Percentiles rank a stretch among this genome's conserved stretches.
phyloP scores from a whole-genome alignment of 2,113 vertebrate genomes.

The Sylvia atricapilla region DNA sequence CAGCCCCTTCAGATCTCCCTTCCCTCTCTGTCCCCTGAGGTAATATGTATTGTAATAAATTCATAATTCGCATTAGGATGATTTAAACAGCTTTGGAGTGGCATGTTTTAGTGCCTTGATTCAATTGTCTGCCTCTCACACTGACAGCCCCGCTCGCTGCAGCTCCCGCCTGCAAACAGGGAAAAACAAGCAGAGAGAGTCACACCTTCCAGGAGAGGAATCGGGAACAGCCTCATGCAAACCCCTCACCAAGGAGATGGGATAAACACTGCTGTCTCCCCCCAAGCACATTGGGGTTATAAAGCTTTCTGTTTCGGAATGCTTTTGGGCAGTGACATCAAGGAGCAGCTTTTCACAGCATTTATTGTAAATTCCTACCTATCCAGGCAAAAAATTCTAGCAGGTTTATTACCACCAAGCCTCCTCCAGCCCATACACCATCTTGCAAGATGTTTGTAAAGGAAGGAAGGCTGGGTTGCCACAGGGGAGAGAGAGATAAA shows the following conservation, averaged over 20 bases:
- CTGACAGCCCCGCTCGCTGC: constrained; percentile 39
- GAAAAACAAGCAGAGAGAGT: neutral
- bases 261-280: neutral
- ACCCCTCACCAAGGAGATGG: neutral
- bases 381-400: neutral
- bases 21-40: constrained; percentile 63
- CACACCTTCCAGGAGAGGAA: neutral
- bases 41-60: constrained; percentile 66
- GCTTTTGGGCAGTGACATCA: neutral
- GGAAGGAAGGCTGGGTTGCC: neutral
- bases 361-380: neutral
- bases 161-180: constrained; percentile 1
- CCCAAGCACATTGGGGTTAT: neutral
- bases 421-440: neutral
- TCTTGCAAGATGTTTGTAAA: neutral
- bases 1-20: constrained; percentile 65
- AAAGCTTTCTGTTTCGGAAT: neutral
- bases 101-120: constrained; percentile 69
- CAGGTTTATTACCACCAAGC: neutral
- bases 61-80: constrained; percentile 61
- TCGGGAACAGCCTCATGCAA: neutral
- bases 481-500: neutral
- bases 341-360: neutral
- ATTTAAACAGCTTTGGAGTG: constrained; percentile 72
- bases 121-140: constrained; percentile 63